A percentile compares a stretch with the other conserved stretches of the same genome.
Evolutionary conservation across 2,888 invertebrate species (phyloP).

Genomic region (Sisyra nigra): DNA sequence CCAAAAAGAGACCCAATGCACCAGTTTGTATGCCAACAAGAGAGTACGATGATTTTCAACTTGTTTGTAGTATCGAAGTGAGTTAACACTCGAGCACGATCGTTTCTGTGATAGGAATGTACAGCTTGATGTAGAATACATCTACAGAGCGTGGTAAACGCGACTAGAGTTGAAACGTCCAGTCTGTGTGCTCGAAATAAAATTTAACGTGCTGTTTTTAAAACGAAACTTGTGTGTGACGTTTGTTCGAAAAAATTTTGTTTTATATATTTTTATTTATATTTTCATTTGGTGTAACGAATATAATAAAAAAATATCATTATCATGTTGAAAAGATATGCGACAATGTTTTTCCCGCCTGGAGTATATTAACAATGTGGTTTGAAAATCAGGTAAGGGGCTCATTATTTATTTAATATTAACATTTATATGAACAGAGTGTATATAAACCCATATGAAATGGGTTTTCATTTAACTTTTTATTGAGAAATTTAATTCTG

Average conservation of each 20-base stretch:
- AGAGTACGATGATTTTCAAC: not conserved
- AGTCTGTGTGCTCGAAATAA: slow-evolving; percentile 3
- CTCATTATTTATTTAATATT: too few relatives aligned
- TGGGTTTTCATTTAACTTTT: too few relatives aligned
- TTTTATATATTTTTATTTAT: slow-evolving; percentile 2
- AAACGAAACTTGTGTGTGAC: not conserved
- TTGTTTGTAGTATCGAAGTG: not conserved
- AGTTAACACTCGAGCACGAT: slow-evolving; percentile 2
- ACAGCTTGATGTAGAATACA: slow-evolving; percentile 1
- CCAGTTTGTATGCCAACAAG: not conserved
- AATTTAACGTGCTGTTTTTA: slow-evolving; percentile 1
- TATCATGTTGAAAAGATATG: slow-evolving; percentile 22
- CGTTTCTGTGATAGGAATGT: slow-evolving; percentile 5
- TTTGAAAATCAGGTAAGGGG: slow-evolving; percentile 28
- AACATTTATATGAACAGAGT: too few relatives aligned
- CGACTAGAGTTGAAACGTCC: not conserved
- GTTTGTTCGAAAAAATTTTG: not conserved
- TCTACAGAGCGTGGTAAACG: slow-evolving; percentile 4
- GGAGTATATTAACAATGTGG: slow-evolving; percentile 28
- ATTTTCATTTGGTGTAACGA: not conserved
- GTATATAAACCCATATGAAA: too few relatives aligned
- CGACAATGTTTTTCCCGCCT: slow-evolving; percentile 25
- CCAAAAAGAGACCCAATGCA: too few relatives aligned
- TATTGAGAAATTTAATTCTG: too few relatives aligned
- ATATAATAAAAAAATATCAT: not conserved